Base-by-base conservation (phyloP, 2,888 invertebrate genomes). In the Parnassius mnemosyne region DNA sequence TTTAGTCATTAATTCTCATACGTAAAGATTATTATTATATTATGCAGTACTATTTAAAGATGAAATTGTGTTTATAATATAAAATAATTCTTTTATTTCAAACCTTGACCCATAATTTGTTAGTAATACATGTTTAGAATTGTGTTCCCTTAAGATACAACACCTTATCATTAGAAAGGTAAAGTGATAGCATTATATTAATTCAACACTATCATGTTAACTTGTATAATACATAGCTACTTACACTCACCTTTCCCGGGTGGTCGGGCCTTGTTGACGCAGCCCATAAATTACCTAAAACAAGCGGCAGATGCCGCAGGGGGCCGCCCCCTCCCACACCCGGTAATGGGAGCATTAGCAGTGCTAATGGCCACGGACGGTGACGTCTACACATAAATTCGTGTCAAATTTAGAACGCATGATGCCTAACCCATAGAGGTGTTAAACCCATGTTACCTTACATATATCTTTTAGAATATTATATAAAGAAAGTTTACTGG, bases 261-360 rank as follows among this genome's bases (percentile, higher is more conserved):
- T 73, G 78, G 77, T 73, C 74, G 76, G 78, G 80, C 77, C 80
- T 78, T 83, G 86, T 81, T 83, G 81, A 73, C 77, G 78, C 73
- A 73, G 76, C 77, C 81, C 84, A 89, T 90, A 91, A 90, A 91
- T 91, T 90, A 90, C 83, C 78, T 87, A 89, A 89, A 91, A 91
- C 91, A 91, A 90, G 91, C 89, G 85, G 83, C 90, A 90, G 89
- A 88, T 90, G 89, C 83, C 84, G 78, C 70, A 77, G 77, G 75
- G 75, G 72, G 64, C 65, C 68, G 69, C 75, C 71, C 72, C 75
- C 77, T 69, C 73, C 75, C 74, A 70, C 68, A 65, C 72, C 80
- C 87, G 85, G 87, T 90, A 90, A 90, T 89, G 88, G 87, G 77
- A 75, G 88, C 89, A 90, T 90, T 90, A 90, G 89, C 83, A 83